Conservation (phyloP, 2,888 invertebrate genomes). For the Orchesella flavescens region DNA sequence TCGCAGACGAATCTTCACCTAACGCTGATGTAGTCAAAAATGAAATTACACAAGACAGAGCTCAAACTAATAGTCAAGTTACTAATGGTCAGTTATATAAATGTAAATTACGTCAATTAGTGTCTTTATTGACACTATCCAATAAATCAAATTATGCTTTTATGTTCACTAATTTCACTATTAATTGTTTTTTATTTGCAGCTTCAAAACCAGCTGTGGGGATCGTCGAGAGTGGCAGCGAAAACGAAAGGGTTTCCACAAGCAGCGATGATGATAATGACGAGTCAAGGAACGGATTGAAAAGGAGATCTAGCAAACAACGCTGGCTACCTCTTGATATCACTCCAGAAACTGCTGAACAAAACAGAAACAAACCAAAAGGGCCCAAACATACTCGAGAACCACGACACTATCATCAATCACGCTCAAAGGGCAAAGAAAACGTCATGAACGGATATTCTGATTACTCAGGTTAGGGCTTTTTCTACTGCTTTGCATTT, state of each 20-base stretch:
- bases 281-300: slow-evolving; percentile 8
- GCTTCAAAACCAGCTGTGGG: background rate
- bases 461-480: background rate
- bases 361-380: background rate
- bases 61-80: too few relatives aligned
- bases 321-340: slow-evolving; percentile 54
- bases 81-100: too few relatives aligned
- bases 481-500: background rate
- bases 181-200: background rate
- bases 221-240: background rate
- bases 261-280: slow-evolving; percentile 40
- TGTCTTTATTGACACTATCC: too few relatives aligned
- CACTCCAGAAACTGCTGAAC: slow-evolving; percentile 8
- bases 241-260: background rate
- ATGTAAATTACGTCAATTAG: background rate
- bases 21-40: too few relatives aligned
- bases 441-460: slow-evolving; percentile 25
- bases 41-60: background rate
- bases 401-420: background rate
- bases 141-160: too few relatives aligned
- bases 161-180: background rate
- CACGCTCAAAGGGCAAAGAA: background rate
- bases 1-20: background rate
- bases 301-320: slow-evolving; percentile 23
- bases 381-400: background rate